Percentiles rank a stretch among this genome's conserved stretches.
Conservation (phyloP, 1,140 invertebrate genomes). For the Ericerus pela region DNA sequence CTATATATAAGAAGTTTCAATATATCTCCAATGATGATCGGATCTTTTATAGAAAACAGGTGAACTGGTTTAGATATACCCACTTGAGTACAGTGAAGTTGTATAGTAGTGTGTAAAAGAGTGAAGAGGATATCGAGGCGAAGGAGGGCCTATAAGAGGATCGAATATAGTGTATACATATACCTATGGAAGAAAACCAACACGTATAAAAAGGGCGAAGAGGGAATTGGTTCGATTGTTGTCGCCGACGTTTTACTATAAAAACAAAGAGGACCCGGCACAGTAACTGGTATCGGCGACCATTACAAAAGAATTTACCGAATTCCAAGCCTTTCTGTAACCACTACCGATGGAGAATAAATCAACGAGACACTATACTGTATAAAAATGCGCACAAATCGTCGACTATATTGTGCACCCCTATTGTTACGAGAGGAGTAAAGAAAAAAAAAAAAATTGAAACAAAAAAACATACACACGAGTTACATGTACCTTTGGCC, state of each 20-base stretch:
- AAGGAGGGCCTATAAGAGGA: no score
- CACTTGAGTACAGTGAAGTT: no score
- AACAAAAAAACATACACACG: background rate
- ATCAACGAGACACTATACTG: constrained; percentile 8
- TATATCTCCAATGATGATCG: background rate
- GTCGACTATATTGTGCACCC: background rate
- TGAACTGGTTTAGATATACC: constrained; percentile 3
- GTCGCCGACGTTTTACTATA: constrained; percentile 2
- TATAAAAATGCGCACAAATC: constrained; percentile 1
- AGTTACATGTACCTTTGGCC: no score
- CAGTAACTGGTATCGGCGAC: constrained; percentile 8
- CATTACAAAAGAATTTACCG: constrained; percentile 11
- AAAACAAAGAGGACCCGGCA: constrained; percentile 2
- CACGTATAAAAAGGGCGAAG: no score
- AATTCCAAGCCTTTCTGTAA: constrained; percentile 12
- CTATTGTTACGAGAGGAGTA: constrained; percentile 3
- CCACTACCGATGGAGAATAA: constrained; percentile 9
- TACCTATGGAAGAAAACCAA: no score
- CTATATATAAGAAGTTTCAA: no score
- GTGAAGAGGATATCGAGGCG: background rate
- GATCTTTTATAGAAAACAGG: constrained; percentile 7
- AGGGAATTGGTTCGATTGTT: constrained; percentile 9
- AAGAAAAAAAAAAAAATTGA: no score
- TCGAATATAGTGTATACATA: no score
- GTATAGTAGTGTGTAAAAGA: background rate